A percentile compares a stretch with the other conserved stretches of the same genome.
phyloP scores from a whole-genome alignment of 2,888 invertebrate species.

The Galeruca laticollis region DNA sequence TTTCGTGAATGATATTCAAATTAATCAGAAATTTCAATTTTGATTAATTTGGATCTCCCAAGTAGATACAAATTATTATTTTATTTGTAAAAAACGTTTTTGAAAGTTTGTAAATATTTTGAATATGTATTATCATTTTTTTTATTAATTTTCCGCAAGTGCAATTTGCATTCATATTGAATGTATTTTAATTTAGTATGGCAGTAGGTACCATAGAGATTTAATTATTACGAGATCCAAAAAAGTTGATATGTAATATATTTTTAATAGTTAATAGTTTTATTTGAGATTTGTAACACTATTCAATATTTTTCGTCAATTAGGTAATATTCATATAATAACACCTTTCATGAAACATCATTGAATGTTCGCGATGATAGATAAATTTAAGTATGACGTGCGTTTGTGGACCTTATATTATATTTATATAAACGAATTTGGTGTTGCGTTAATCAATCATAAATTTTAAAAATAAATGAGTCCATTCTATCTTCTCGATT shows the following conservation, averaged over 20 bases:
- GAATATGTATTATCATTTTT: too few species aligned
- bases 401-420: background rate
- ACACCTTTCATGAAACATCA: background rate
- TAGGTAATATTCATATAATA: background rate
- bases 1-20: too few species aligned
- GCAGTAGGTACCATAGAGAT: background rate
- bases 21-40: too few species aligned
- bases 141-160: too few species aligned
- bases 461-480: background rate
- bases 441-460: background rate
- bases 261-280: background rate
- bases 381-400: background rate
- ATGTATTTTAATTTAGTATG: too few species aligned
- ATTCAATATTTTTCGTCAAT: background rate
- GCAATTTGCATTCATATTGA: too few species aligned
- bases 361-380: background rate
- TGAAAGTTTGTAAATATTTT: too few species aligned
- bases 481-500: too few species aligned
- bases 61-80: too few species aligned
- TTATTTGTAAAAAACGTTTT: too few species aligned
- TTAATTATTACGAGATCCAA: background rate
- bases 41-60: too few species aligned
- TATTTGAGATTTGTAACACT: conserved; percentile 7
- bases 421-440: conserved; percentile 8
- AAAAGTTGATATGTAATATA: background rate